Evolutionary conservation across 2,797 vertebrate genomes (phyloP).

Genomic region (Rhynchonycteris naso): DNA sequence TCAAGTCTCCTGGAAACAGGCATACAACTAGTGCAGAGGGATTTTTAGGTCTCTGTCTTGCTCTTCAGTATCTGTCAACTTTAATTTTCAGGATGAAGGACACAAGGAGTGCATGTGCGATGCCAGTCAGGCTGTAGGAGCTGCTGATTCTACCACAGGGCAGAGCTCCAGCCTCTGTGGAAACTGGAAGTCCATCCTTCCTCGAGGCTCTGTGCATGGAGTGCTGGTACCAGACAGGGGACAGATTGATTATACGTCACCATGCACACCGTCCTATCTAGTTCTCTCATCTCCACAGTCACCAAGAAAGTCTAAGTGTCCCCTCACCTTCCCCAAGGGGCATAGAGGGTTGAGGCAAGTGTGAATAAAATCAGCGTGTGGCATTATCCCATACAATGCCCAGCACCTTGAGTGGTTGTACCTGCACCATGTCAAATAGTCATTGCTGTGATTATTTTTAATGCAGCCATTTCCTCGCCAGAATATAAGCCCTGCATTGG

Average conservation of each 20-base stretch:
- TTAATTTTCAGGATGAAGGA: not conserved
- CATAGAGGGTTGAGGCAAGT: fast-evolving
- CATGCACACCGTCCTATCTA: not conserved
- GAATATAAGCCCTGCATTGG: not conserved
- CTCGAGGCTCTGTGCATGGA: no score
- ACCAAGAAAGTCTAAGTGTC: not conserved
- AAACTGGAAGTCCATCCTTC: not conserved
- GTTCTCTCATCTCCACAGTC: not conserved
- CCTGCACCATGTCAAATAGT: not conserved
- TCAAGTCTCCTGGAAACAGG: not conserved
- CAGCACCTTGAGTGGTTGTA: fast-evolving
- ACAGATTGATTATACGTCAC: fast-evolving
- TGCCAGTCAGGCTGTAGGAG: fast-evolving
- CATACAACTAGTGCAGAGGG: fast-evolving
- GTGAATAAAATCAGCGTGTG: fast-evolving
- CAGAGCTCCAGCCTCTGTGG: not conserved
- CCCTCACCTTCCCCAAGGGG: not conserved
- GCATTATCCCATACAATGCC: no score
- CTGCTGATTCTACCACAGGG: not conserved
- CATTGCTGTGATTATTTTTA: not conserved
- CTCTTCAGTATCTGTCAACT: not conserved
- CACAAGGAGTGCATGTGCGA: fast-evolving
- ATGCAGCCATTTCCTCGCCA: not conserved
- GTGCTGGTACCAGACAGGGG: fast-evolving
- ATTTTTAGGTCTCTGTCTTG: not conserved